Base-by-base conservation (phyloP, 2,888 invertebrate genomes). In the Ormyrus thymus region DNA sequence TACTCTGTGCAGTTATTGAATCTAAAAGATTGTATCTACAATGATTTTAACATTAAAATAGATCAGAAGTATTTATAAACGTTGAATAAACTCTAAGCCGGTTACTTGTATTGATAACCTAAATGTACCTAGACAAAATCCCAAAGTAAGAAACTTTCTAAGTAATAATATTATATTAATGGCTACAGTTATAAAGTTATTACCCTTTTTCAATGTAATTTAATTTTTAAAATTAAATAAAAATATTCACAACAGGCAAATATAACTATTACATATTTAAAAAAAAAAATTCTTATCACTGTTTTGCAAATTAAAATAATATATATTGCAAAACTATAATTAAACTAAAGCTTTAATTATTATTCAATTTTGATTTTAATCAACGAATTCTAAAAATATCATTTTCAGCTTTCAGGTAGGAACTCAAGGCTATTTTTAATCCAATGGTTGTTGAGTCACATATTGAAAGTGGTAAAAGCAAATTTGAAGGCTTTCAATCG, bases 371-470 rank as follows among this genome's bases (percentile, higher is more conserved):
- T 1, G 13, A 46, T 62, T 58, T 15, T 53, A 53, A 45, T 13
- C 53, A 72, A 29, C n/a, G 45, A 61, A 51, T 62, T 55, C 55
- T 55, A 15, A 72, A 50, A 74, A 61, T 50, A 11, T 48, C 68
- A 29, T 69, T 69, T 61, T 43, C 10, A 69, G 62, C 58, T 75
- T 69, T 69, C 46, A 76, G 55, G 43, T 69, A 15, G 58, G 66
- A 75, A 69, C 46, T 48, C 4, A 70, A 46, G 29, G 55, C 76
- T 76, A 76, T 76, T 76, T 76, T 61, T 76, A 76, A 29, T 55
- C 76, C 61, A 62, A 76, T 69, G 62, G 76, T 69, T 76, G 48
- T 69, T 51, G 29, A 55, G 68, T 29, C 15, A 11, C 46, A 61
- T 53, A 74, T 74, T 46, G 73, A 48, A 43, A 11, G 55, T 73